Evolutionary conservation across 1,140 invertebrate genomes (phyloP), one percentile per base, ranked within the genome.

Genomic region (Drepana arcuata): DNA sequence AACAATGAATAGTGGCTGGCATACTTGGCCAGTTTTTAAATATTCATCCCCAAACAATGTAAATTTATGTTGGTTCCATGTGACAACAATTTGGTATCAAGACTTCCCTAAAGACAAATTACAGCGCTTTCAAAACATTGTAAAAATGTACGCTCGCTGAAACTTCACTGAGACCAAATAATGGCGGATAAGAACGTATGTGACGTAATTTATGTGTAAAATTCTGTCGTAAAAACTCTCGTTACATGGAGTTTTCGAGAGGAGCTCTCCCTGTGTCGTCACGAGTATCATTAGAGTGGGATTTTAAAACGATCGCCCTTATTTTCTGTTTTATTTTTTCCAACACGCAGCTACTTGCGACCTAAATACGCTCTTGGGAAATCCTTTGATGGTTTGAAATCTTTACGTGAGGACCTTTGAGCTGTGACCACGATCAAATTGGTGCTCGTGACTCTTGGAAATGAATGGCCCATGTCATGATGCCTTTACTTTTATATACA

Each of bases 171-270:
- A 56, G 62, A 60, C 68, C 71, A 65, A 75, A 73, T 75, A 73
- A 72, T 73, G 66, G 64, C 46, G 64, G 64, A 64, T 62, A 52
- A 57, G 62, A 69, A 61, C 71, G 67, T 65, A 65, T 75, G 71
- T 75, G 71, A 71, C 64, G 62, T 72, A 58, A 75, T 75, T 75
- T 75, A 75, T 75, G 61, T 62, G 49, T 55, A 63, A 69, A 72
- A 75, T 72, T 72, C 63, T 56, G 61, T 65, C 57, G 58, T 59
- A 61, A 65, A 70, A 74, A 71, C 46, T 71, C 69, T 48, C 48
- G 33, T 50, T 45, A 47, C 40, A 45, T 50, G 34, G 45, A 41
- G 53, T 58, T 59, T 60, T 54, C 54, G 41, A 21, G 34, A 63
- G 45, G 45, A 41, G 34, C 41, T 48, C 41, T 43, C 38, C 28